Conservation (phyloP, 2,797 vertebrate species). For the Myotis vivesi region DNA sequence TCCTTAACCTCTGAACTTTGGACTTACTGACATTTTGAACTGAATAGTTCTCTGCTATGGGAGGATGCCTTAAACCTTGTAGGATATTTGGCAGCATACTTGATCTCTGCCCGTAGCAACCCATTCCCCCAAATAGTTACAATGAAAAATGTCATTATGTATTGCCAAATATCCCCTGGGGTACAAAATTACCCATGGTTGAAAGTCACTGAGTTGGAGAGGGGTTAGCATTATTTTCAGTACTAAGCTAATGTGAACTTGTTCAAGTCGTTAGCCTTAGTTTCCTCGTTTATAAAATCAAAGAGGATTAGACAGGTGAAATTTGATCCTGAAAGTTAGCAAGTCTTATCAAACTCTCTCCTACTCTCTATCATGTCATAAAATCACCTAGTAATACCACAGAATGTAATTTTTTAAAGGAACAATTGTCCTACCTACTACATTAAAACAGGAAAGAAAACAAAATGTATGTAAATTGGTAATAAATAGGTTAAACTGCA, state of each 20-base stretch:
- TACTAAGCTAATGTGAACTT: background rate
- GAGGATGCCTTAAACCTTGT: rapidly evolving
- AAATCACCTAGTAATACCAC: background rate
- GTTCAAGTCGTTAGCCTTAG: background rate
- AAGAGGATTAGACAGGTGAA: background rate
- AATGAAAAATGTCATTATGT: background rate
- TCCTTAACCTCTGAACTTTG: background rate
- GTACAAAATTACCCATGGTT: background rate
- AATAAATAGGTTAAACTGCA: background rate
- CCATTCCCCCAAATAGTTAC: background rate
- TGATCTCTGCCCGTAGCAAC: background rate
- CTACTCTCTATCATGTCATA: background rate
- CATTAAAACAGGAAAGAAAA: background rate
- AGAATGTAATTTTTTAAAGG: background rate
- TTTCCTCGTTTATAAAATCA: background rate
- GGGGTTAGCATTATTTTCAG: background rate
- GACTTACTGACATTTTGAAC: background rate
- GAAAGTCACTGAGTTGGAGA: background rate
- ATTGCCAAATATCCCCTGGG: background rate
- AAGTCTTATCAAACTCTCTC: background rate
- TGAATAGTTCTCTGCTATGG: background rate
- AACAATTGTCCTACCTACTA: background rate
- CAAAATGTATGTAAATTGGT: background rate
- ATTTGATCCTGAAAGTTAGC: background rate
- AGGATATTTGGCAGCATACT: background rate